phyloP scores from a whole-genome alignment of 1,140 invertebrate species.

The Lethocerus indicus region DNA sequence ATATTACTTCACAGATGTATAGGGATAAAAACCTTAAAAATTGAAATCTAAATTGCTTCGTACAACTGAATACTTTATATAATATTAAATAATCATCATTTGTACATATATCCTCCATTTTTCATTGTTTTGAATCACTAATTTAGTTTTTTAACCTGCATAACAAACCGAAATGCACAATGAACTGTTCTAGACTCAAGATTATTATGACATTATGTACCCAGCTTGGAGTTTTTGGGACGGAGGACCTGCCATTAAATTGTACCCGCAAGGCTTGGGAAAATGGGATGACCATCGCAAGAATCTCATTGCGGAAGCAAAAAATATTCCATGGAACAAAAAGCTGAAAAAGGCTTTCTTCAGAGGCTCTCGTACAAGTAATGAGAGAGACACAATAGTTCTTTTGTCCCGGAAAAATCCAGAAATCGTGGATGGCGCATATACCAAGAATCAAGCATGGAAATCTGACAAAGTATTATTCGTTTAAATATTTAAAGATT shows the following conservation, averaged over 20 bases:
- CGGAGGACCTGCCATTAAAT: conserved; percentile 84
- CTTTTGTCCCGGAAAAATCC: conserved; percentile 62
- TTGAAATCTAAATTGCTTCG: neutral
- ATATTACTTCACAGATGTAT: neutral
- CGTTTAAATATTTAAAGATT: neutral
- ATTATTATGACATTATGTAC: conserved; percentile 87
- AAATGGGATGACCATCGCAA: conserved; percentile 75
- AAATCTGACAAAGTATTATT: conserved; percentile 61
- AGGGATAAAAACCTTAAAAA: neutral
- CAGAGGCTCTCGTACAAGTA: conserved; percentile 80
- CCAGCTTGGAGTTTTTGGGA: conserved; percentile 97
- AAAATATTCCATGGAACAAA: conserved; percentile 56
- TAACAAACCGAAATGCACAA: neutral
- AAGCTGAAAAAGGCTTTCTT: conserved; percentile 74
- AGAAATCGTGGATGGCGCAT: conserved; percentile 75
- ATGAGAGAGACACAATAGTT: conserved; percentile 78
- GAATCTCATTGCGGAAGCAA: conserved; percentile 44
- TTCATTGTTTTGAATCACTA: conserved; percentile 1
- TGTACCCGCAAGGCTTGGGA: conserved; percentile 85
- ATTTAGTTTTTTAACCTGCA: conserved; percentile 4
- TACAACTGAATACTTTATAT: neutral
- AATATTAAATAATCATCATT: neutral
- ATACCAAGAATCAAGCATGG: conserved; percentile 98
- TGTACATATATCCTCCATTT: conserved; percentile 1
- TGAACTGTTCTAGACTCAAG: conserved; percentile 36